Conservation (phyloP, 2,888 invertebrate genomes). For the Tipula lateralis region DNA sequence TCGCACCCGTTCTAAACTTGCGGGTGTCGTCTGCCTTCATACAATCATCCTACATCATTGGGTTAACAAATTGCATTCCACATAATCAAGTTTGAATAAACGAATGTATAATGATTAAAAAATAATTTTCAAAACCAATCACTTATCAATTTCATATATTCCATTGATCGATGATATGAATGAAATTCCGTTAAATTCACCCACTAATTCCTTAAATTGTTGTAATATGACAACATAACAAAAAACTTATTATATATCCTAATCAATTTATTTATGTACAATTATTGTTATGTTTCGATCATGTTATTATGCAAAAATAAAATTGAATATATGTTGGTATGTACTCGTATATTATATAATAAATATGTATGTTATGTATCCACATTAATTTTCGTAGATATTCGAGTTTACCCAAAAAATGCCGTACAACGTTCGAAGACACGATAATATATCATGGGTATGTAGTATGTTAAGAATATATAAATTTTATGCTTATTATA, state of each 20-base stretch:
- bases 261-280: neutral
- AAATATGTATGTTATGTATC: neutral
- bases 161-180: neutral
- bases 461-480: constrained; percentile 12
- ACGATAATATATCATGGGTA: neutral
- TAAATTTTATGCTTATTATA: constrained; percentile 9
- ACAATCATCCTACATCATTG: too few species aligned
- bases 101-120: neutral
- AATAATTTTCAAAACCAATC: neutral
- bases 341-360: neutral
- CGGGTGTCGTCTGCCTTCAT: too few species aligned
- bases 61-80: too few species aligned
- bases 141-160: neutral
- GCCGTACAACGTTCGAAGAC: neutral
- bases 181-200: neutral
- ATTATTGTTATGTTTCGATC: neutral
- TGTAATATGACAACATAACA: neutral
- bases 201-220: neutral
- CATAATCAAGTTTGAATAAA: neutral
- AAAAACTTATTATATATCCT: neutral
- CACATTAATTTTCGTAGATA: neutral
- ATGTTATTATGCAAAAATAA: neutral
- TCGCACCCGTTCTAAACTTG: too few species aligned
- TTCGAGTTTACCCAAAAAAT: neutral
- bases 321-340: neutral